These are phyloP conservation scores for Lampris incognitus DNA, from an alignment of 2,113 vertebrate species.

Conservation along the genomic window DNA sequence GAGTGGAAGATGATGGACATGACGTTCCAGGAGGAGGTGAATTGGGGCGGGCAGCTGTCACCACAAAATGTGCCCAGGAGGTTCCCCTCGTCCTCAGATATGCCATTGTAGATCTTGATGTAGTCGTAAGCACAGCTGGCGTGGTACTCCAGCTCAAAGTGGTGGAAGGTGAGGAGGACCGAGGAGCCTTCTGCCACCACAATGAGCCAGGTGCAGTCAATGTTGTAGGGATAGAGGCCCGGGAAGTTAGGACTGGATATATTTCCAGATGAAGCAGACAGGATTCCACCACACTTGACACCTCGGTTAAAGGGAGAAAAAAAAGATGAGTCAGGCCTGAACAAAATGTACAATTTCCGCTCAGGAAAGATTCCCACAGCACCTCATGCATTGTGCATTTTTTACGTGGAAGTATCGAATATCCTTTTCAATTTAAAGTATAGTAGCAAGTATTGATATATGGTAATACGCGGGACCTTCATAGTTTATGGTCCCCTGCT, in stretches of 20 bases:
- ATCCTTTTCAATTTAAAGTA: neutral
- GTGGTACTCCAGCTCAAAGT: constrained; percentile 94
- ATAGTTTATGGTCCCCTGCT: neutral
- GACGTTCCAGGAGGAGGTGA: constrained; percentile 95
- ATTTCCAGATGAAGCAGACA: constrained; percentile 90
- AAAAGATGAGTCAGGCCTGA: neutral
- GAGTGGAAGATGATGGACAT: constrained; percentile 94
- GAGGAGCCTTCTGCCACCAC: constrained; percentile 96
- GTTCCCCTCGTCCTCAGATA: constrained; percentile 88
- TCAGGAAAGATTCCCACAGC: neutral
- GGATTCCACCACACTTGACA: constrained; percentile 96
- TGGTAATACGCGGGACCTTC: neutral
- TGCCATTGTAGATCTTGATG: constrained; percentile 95
- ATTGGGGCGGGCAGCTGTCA: constrained; percentile 85
- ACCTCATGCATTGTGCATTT: neutral
- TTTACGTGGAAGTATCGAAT: neutral
- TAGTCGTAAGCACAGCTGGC: constrained; percentile 90
- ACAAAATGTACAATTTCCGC: neutral
- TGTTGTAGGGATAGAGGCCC: constrained; percentile 89
- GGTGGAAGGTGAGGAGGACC: constrained; percentile 90
- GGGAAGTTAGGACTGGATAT: constrained; percentile 98
- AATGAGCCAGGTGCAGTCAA: constrained; percentile 92
- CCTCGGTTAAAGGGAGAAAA: constrained; percentile 74
- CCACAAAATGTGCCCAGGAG: constrained; percentile 96
- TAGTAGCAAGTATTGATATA: neutral